These are phyloP conservation scores for Paguma larvata DNA, from an alignment of 2,797 vertebrate species.

Conservation along the genomic window DNA sequence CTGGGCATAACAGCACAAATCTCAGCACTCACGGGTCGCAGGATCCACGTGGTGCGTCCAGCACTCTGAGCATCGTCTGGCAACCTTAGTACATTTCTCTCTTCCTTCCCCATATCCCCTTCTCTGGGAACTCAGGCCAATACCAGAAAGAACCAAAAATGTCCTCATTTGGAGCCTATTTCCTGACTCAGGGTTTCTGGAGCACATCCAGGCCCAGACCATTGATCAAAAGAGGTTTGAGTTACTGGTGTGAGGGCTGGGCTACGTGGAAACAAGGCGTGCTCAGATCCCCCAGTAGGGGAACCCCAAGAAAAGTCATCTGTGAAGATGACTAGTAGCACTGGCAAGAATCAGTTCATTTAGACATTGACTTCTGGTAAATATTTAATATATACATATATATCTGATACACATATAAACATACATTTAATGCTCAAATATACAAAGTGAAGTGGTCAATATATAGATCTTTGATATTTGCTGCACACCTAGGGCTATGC, in stretches of 20 bases:
- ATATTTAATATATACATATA: background rate
- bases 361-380: background rate
- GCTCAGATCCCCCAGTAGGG: background rate
- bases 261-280: background rate
- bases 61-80: no score
- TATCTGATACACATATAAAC: background rate
- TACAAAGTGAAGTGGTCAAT: background rate
- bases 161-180: background rate
- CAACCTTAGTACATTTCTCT: background rate
- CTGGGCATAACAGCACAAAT: rapidly evolving
- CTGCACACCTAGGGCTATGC: background rate
- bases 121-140: background rate
- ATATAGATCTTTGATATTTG: background rate
- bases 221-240: background rate
- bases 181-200: background rate
- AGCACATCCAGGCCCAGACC: background rate
- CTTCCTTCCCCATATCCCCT: background rate
- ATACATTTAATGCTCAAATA: background rate
- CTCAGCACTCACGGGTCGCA: rapidly evolving
- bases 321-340: background rate
- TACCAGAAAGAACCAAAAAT: background rate
- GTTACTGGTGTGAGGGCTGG: background rate
- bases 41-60: background rate
- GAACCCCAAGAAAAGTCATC: background rate
- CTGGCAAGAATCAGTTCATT: background rate